These are phyloP conservation scores for Rhombomys opimus DNA, from an alignment of 2,113 vertebrate genomes.

Conservation along the genomic window DNA sequence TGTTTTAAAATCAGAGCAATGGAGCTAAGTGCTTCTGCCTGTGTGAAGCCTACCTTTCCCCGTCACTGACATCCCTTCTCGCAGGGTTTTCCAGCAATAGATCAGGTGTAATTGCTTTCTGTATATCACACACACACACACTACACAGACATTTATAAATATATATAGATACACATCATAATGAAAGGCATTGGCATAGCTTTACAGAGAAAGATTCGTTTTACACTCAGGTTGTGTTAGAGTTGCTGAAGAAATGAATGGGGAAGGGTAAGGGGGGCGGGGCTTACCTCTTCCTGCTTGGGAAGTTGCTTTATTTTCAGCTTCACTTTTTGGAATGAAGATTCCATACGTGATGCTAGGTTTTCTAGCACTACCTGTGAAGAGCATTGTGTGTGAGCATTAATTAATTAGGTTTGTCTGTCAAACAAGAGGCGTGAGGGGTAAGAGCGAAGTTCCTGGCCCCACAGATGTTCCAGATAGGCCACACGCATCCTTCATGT, in stretches of 20 bases:
- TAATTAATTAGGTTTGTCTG: not conserved
- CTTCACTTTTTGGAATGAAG: not conserved
- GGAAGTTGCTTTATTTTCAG: not conserved
- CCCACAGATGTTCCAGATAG: not conserved
- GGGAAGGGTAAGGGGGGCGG: not conserved
- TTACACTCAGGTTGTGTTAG: slow-evolving; percentile 12
- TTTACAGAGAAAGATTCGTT: slow-evolving; percentile 12
- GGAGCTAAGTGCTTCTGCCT: not conserved
- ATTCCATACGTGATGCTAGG: not conserved
- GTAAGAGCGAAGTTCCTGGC: not conserved
- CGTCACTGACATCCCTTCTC: not conserved
- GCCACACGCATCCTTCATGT: not conserved
- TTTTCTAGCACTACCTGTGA: slow-evolving; percentile 33
- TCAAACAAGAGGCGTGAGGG: not conserved
- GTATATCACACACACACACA: not conserved
- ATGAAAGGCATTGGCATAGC: not conserved
- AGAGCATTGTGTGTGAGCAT: not conserved
- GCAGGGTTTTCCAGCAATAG: not conserved
- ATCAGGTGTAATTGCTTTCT: not conserved
- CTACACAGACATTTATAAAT: not conserved
- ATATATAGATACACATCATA: not conserved
- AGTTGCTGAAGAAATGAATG: slow-evolving; percentile 21
- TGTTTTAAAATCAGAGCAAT: not conserved
- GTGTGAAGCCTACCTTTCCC: not conserved
- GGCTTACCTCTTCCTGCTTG: not conserved